Evolutionary conservation across 2,888 invertebrate genomes (phyloP).

Genomic region (Callyntrura guangdongensis): DNA sequence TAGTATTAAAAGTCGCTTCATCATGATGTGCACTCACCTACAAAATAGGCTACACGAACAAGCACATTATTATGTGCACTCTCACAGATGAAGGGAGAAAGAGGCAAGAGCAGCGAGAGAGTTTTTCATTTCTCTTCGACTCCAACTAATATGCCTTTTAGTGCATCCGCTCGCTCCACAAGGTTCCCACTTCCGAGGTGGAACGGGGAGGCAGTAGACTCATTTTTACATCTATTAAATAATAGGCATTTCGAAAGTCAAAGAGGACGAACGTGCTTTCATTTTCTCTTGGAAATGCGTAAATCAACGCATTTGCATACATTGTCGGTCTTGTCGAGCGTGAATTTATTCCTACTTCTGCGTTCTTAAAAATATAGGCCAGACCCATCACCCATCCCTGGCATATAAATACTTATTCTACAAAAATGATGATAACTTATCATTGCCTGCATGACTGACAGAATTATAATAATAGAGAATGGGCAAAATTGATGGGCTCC

Average conservation of each 20-base stretch:
- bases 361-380: constrained; percentile 19
- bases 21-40: constrained; percentile 21
- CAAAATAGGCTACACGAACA: neutral
- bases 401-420: constrained; percentile 15
- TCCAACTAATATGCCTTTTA: constrained; percentile 17
- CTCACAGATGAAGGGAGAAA: constrained; percentile 14
- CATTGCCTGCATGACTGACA: constrained; percentile 59
- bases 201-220: neutral
- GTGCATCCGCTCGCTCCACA: constrained; percentile 35
- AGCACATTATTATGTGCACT: neutral
- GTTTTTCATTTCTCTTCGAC: constrained; percentile 7
- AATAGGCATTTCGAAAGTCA: neutral
- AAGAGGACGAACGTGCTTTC: constrained; percentile 54
- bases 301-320: constrained; percentile 54
- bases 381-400: neutral
- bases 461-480: constrained; percentile 72
- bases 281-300: constrained; percentile 43
- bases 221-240: constrained; percentile 38
- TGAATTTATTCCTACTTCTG: neutral
- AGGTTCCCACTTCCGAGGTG: neutral
- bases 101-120: neutral
- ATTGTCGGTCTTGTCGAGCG: neutral
- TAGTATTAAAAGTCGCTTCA: neutral
- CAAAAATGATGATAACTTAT: neutral
- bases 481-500: constrained; percentile 69